phyloP scores from a whole-genome alignment of 2,888 invertebrate genomes.

The Lutraria lutraria region DNA sequence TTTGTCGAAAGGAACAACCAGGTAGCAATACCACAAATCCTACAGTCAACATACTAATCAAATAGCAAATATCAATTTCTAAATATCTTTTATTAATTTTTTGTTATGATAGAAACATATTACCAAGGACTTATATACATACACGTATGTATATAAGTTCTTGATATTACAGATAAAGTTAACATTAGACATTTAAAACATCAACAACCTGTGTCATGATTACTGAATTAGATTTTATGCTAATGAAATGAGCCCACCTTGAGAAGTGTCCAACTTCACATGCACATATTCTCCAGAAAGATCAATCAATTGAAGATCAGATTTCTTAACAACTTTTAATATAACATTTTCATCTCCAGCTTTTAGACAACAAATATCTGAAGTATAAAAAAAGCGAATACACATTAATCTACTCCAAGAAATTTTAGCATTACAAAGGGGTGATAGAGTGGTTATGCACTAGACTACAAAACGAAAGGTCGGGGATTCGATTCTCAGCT shows the following conservation, averaged over 20 bases:
- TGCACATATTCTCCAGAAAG: neutral
- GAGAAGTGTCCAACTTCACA: neutral
- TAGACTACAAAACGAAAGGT: too few species aligned
- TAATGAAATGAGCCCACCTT: neutral
- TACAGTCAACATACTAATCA: too few species aligned
- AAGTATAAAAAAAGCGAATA: neutral
- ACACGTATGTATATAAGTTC: too few species aligned
- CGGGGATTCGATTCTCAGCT: too few species aligned
- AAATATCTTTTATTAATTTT: too few species aligned
- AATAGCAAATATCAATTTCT: too few species aligned
- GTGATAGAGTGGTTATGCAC: too few species aligned
- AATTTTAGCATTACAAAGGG: neutral
- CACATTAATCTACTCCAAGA: neutral
- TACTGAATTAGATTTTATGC: neutral
- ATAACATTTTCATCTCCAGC: neutral
- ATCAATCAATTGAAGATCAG: neutral
- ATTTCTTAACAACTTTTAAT: neutral
- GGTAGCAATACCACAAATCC: too few species aligned
- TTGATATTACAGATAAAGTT: neutral
- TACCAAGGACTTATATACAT: too few species aligned
- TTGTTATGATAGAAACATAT: too few species aligned
- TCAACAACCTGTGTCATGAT: neutral
- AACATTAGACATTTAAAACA: neutral
- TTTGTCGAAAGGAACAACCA: too few species aligned
- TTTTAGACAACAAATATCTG: neutral